A percentile compares a stretch with the other conserved stretches of the same genome.
Evolutionary conservation across 1,140 invertebrate genomes (phyloP).

Genomic region (Microplitis mediator): DNA sequence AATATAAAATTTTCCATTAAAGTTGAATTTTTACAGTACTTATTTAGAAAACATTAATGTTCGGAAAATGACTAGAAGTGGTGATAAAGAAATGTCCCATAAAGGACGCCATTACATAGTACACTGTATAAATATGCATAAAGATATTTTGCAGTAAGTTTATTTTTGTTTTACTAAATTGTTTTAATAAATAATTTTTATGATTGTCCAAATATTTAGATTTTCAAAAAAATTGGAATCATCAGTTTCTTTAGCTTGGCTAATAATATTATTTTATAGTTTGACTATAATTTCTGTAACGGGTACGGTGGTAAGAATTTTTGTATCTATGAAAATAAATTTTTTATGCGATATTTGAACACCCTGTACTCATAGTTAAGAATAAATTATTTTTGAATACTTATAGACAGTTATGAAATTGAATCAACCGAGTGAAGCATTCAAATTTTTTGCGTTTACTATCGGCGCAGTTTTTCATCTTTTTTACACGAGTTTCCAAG

Average conservation of each 20-base stretch:
- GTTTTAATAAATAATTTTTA: background rate
- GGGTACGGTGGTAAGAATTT: background rate
- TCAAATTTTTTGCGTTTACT: slow-evolving; percentile 16
- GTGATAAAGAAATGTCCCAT: background rate
- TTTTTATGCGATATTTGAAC: background rate
- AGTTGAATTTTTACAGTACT: background rate
- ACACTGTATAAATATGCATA: background rate
- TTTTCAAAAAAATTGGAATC: background rate
- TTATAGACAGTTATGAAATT: slow-evolving; percentile 17
- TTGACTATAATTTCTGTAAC: background rate
- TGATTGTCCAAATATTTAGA: background rate
- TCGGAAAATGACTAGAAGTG: background rate
- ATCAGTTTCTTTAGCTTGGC: background rate
- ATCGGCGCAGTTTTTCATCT: slow-evolving; percentile 24
- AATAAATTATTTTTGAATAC: background rate
- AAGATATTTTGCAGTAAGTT: background rate
- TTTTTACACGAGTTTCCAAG: slow-evolving; percentile 20
- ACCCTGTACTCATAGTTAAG: background rate
- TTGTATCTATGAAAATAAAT: background rate
- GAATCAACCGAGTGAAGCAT: background rate
- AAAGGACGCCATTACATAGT: background rate
- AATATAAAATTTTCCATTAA: background rate
- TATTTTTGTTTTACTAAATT: background rate
- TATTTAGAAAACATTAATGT: background rate
- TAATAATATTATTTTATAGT: background rate